Conservation (phyloP, 2,113 vertebrate species). For the Rhea americana region DNA sequence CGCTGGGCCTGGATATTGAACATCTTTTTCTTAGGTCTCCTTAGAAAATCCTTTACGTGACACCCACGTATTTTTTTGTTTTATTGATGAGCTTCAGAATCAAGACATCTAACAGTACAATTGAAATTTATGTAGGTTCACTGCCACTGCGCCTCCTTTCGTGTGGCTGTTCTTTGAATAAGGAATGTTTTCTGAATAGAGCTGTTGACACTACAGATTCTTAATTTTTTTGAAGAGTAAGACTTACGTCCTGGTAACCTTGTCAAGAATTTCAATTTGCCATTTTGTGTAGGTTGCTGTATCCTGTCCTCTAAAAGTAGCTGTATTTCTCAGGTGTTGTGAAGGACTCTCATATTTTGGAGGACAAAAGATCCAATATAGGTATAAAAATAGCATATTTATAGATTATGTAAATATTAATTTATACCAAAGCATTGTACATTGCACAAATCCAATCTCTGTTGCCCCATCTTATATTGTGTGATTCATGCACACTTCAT, state of each 20-base stretch:
- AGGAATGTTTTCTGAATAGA: not conserved
- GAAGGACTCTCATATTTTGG: not conserved
- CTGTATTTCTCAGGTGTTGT: not conserved
- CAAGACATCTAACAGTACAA: not conserved
- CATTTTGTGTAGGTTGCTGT: not conserved
- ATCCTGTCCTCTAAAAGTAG: not conserved
- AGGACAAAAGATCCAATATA: not conserved
- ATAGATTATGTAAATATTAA: conserved; percentile 4
- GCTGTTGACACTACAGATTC: not conserved
- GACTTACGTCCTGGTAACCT: not conserved
- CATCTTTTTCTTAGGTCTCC: not conserved
- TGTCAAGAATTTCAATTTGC: not conserved
- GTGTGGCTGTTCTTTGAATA: not conserved
- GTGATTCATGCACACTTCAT: not conserved
- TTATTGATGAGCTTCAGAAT: not conserved
- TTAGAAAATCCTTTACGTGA: not conserved
- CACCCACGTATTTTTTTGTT: not conserved
- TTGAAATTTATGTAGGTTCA: not conserved
- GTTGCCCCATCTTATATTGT: not conserved
- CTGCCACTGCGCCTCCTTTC: not conserved
- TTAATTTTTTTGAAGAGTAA: not conserved
- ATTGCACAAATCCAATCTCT: not conserved
- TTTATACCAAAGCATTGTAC: not conserved
- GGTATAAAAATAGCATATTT: not conserved
- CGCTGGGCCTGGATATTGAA: not conserved